phyloP scores from a whole-genome alignment of 2,888 invertebrate genomes.

The Sinopyrophorus schimmeli region DNA sequence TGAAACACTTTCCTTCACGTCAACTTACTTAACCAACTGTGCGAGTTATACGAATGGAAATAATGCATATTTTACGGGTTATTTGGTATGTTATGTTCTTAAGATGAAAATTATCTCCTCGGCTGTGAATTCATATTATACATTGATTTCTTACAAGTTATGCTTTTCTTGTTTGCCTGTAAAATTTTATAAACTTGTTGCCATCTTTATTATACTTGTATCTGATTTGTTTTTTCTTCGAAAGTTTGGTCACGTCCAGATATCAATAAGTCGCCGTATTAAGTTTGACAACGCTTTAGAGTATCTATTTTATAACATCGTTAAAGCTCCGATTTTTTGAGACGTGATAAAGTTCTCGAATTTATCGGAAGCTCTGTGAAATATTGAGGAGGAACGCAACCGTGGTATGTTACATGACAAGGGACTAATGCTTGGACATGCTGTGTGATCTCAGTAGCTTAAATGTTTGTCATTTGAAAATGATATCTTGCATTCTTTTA shows the following conservation, averaged over 20 bases:
- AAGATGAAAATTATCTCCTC: constrained; percentile 24
- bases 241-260: constrained; percentile 33
- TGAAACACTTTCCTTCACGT: constrained; percentile 46
- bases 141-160: too few relatives aligned
- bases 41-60: constrained; percentile 31
- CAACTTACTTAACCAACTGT: constrained; percentile 33
- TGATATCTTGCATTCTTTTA: too few relatives aligned
- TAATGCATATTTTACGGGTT: constrained; percentile 32
- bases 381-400: constrained; percentile 33
- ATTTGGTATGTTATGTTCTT: constrained; percentile 27
- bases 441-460: constrained; percentile 8
- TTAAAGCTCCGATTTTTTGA: constrained; percentile 44
- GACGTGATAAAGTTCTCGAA: constrained; percentile 48
- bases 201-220: constrained; percentile 21
- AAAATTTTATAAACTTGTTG: too few relatives aligned
- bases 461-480: constrained; percentile 13
- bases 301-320: constrained; percentile 50
- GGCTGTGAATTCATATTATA: constrained; percentile 1
- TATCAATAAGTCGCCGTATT: constrained; percentile 37
- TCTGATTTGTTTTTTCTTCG: constrained; percentile 9
- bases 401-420: constrained; percentile 45
- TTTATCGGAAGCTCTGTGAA: constrained; percentile 48
- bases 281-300: constrained; percentile 30
- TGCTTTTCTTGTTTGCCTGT: too few relatives aligned
- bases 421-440: constrained; percentile 42